These are phyloP conservation scores for Numenius arquata DNA, from an alignment of 2,113 vertebrate species.

Conservation along the genomic window DNA sequence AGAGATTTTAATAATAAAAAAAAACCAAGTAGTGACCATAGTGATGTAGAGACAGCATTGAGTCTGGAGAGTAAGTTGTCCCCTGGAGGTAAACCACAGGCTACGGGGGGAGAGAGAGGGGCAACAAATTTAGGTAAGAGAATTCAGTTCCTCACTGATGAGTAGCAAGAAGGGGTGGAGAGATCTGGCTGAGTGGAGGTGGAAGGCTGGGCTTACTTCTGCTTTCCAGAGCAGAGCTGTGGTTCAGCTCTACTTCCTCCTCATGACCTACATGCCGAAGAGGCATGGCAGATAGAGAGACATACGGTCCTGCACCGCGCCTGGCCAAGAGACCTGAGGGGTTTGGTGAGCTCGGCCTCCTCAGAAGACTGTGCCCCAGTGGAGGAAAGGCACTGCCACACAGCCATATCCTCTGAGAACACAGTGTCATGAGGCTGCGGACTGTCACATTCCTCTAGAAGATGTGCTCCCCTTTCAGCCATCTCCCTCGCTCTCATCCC, in stretches of 20 bases:
- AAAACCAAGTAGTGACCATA: not conserved
- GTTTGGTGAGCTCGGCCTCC: not conserved
- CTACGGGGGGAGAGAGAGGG: not conserved
- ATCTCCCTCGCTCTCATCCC: not conserved
- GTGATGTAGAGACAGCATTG: not conserved
- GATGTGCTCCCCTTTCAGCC: not conserved
- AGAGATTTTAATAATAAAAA: not conserved
- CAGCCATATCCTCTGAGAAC: fast-evolving
- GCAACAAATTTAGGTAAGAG: not conserved
- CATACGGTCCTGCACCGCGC: not conserved
- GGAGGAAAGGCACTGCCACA: not conserved
- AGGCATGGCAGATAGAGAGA: not conserved
- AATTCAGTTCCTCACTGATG: not conserved
- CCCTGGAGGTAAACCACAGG: not conserved
- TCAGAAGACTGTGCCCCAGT: not conserved
- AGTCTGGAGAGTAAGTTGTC: not conserved
- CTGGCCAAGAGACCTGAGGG: not conserved
- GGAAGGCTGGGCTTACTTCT: conserved; percentile 51
- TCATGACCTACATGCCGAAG: conserved; percentile 22
- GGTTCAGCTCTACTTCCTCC: conserved; percentile 53
- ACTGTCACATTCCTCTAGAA: not conserved
- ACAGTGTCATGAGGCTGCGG: not conserved
- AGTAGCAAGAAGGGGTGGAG: not conserved
- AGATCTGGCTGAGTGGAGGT: not conserved
- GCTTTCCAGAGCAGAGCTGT: conserved; percentile 58